Base-by-base conservation (phyloP, 2,797 vertebrate genomes). In the Danio jaintianensis region DNA sequence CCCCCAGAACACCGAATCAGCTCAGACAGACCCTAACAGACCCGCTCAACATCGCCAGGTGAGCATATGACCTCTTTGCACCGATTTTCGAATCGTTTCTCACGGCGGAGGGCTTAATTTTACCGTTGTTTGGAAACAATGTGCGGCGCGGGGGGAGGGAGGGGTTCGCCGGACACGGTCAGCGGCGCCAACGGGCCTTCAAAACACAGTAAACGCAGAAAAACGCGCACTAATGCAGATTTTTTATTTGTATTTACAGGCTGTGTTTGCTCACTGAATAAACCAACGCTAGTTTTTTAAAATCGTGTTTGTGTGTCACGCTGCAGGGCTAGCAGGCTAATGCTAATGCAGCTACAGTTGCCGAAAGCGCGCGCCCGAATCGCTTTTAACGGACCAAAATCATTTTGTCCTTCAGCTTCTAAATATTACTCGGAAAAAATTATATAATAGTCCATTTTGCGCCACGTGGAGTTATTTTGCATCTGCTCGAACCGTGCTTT, bases 11-110 rank as follows among this genome's bases (percentile, higher is more conserved):
- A 75, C 48, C 68, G 79, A 66, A 73, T 53, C 85, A 79, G 72
- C 83, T 67, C 68, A 83, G 87, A 75, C 87, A 20, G 82, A 87
- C 85, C 83, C 86, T 85, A 84, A 87, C 89, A 80, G 62, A 78
- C 79, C 76, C 43, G 8, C 50, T 53, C 63, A 85, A 18, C 76
- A 45, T 81, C 45, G 76, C 77, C 88, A 83, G 93, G 93, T 93
- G 88, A 3, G 56, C 55, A 16, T 43, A 16, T 10, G 22, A 2
- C 11, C 20, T 20, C 9, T 40, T 29, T 38, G 45, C 7, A 3
- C 22, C 0, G 4, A 0, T 0, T 5, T 58, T 16, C 0, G 7
- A 2, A 8, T 6, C 10, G 70, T 59, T 58, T 74, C 16, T 18
- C 11, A 52, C 7, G 13, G 36, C 42, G 38, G 22, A 64, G 58